Conservation (phyloP, 2,113 vertebrate genomes). For the Hirundichthys speculiger region DNA sequence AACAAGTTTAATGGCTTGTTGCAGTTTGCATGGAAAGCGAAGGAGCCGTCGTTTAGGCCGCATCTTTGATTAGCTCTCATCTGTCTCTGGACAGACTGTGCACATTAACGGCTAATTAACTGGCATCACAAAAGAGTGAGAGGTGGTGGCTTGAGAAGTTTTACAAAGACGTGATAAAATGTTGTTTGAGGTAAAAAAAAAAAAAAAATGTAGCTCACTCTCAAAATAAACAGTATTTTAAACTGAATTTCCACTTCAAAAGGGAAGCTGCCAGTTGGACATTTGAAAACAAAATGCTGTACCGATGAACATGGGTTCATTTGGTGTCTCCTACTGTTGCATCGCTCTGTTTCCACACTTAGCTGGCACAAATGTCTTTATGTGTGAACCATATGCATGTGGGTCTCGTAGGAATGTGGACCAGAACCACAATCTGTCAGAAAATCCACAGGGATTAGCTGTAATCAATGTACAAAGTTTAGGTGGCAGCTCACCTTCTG, state of each 20-base stretch:
- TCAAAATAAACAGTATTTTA: slow-evolving; percentile 36
- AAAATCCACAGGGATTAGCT: slow-evolving; percentile 68
- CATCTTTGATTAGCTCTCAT: slow-evolving; percentile 74
- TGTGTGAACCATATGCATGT: slow-evolving; percentile 54
- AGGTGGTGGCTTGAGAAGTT: slow-evolving; percentile 64
- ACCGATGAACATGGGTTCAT: slow-evolving; percentile 21
- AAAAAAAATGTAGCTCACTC: slow-evolving; percentile 42
- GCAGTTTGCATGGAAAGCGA: slow-evolving; percentile 52
- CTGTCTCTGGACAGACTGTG: slow-evolving; percentile 68
- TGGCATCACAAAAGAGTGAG: slow-evolving; percentile 66
- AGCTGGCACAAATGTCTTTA: slow-evolving; percentile 27
- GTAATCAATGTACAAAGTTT: slow-evolving; percentile 78
- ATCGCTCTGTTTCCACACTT: slow-evolving; percentile 3
- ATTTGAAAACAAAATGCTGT: slow-evolving; percentile 18
- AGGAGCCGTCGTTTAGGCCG: slow-evolving; percentile 64
- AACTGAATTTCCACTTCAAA: slow-evolving; percentile 46
- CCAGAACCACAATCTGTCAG: slow-evolving; percentile 48
- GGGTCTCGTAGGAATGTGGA: slow-evolving; percentile 18
- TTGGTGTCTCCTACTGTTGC: slow-evolving; percentile 5
- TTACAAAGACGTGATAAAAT: slow-evolving; percentile 64
- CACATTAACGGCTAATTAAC: slow-evolving; percentile 77
- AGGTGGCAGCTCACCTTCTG: slow-evolving; percentile 64
- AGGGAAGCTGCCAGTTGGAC: slow-evolving; percentile 23
- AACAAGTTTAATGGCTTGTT: slow-evolving; percentile 33
- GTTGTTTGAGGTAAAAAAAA: slow-evolving; percentile 51